Percentiles rank a stretch among this genome's conserved stretches.
These are phyloP conservation scores for Anastrepha obliqua DNA, from an alignment of 1,140 invertebrate species.

Conservation along the genomic window DNA sequence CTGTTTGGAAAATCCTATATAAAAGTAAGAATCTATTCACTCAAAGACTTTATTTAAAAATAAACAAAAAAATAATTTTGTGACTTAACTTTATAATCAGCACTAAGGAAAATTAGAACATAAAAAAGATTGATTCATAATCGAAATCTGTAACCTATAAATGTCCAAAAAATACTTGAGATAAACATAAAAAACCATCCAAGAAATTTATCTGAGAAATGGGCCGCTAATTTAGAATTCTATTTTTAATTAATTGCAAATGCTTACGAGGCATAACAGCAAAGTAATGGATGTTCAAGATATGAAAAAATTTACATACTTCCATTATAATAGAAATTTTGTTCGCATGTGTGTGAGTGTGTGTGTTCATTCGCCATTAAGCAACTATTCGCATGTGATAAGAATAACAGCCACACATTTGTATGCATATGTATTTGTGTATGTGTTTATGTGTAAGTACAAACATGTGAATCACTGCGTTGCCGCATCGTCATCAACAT, in stretches of 20 bases:
- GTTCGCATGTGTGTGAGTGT: too few relatives aligned
- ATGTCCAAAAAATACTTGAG: too few relatives aligned
- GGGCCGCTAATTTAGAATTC: constrained; percentile 21
- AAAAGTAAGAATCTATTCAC: too few relatives aligned
- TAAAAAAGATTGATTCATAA: too few relatives aligned
- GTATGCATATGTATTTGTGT: neutral
- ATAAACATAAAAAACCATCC: neutral
- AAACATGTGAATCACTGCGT: constrained; percentile 18
- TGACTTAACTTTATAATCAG: too few relatives aligned
- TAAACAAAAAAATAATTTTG: too few relatives aligned
- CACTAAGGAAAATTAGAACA: too few relatives aligned
- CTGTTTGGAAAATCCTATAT: too few relatives aligned
- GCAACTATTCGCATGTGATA: constrained; percentile 27
- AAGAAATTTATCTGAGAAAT: neutral
- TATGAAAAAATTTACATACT: neutral
- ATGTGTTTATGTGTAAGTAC: neutral
- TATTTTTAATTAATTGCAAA: constrained; percentile 12
- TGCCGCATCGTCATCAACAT: constrained; percentile 27
- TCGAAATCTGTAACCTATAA: too few relatives aligned
- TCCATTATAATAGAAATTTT: neutral
- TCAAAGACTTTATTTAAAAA: too few relatives aligned
- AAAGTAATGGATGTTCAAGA: neutral
- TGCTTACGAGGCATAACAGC: neutral
- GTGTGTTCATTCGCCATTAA: neutral
- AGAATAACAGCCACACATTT: neutral